A percentile compares a stretch with the other conserved stretches of the same genome.
Conservation (phyloP, 2,113 vertebrate genomes). For the Ptyas mucosa region DNA sequence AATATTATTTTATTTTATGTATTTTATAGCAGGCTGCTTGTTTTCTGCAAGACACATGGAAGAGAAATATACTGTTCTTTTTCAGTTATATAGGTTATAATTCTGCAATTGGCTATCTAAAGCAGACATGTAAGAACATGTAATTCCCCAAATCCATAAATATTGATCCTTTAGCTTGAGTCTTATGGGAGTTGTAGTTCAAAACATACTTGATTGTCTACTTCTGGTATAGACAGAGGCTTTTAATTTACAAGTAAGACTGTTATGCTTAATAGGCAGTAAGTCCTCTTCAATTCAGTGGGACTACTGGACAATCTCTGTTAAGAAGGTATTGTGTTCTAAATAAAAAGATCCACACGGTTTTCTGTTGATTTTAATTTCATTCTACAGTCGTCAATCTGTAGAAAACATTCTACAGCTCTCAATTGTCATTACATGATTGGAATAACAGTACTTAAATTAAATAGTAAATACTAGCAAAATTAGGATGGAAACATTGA, state of each 20-base stretch:
- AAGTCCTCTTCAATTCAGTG: background rate
- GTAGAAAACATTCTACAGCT: no score
- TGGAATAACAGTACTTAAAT: background rate
- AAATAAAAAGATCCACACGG: background rate
- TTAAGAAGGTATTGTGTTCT: background rate
- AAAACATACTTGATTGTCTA: background rate
- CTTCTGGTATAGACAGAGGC: background rate
- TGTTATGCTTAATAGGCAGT: background rate
- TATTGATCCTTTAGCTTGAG: background rate
- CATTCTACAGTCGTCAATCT: background rate
- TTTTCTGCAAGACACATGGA: background rate
- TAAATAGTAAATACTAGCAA: background rate
- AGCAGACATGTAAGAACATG: background rate
- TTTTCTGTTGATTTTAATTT: background rate
- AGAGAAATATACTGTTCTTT: constrained; percentile 35
- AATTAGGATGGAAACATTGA: background rate
- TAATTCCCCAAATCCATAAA: background rate
- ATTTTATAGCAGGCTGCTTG: constrained; percentile 15
- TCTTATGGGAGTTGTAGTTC: background rate
- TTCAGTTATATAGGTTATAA: constrained; percentile 6
- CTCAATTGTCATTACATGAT: background rate
- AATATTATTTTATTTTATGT: background rate
- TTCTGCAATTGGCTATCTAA: background rate
- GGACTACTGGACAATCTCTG: background rate
- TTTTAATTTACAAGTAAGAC: background rate